Evolutionary conservation across 1,140 invertebrate genomes (phyloP).

Genomic region (Lamellibrachia luymesi): DNA sequence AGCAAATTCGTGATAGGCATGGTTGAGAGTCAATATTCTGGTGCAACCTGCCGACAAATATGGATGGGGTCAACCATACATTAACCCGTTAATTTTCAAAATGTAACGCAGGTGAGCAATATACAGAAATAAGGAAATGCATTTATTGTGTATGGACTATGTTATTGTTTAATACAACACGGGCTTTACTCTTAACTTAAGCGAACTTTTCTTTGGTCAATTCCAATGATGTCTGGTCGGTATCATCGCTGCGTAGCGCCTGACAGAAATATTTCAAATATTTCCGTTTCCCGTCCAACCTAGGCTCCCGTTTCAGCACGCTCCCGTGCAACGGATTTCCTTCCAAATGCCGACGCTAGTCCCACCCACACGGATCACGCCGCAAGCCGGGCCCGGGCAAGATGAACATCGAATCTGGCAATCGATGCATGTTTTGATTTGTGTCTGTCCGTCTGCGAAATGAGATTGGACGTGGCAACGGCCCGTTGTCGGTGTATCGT

Average conservation of each 20-base stretch:
- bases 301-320: not conserved
- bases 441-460: not conserved
- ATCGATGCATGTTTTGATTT: slow-evolving; percentile 1
- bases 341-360: not conserved
- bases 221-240: not conserved
- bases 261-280: not conserved
- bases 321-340: not conserved
- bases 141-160: no score
- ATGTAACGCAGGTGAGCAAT: no score
- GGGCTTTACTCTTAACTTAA: no score
- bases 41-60: no score
- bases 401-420: not conserved
- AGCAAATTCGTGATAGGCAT: no score
- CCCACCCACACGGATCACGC: not conserved
- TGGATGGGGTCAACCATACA: no score
- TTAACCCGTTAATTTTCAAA: no score
- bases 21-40: no score
- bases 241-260: not conserved
- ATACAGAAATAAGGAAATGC: no score
- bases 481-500: not conserved
- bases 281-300: not conserved
- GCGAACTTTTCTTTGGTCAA: no score
- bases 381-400: not conserved
- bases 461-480: not conserved
- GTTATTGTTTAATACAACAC: no score